Base-by-base conservation (phyloP, 2,797 vertebrate species). In the Furcifer pardalis region DNA sequence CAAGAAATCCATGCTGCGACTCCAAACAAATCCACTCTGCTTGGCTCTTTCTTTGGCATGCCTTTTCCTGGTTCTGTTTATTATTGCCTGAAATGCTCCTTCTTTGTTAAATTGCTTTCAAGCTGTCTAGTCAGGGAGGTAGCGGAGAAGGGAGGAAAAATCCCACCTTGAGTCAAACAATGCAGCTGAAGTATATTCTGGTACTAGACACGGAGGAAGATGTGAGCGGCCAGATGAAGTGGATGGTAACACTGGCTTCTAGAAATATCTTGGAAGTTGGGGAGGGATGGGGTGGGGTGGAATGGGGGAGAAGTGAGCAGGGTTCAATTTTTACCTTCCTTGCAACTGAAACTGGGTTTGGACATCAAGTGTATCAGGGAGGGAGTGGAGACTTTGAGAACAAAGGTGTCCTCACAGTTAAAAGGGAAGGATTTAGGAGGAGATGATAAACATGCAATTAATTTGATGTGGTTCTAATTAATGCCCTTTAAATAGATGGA, bases 381-480 rank as follows among this genome's bases (percentile, higher is more conserved):
- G 72, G 19, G 76, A n/a, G 40, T 77, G 49, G 74, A 86, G 52
- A 5, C 77, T 86, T 91, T 84, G 86, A 78, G 68, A 71, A 72
- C 25, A 77, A 17, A 46, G n/a, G 79, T 89, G 44, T 63, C 37
- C 92, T 92, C 87, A 77, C 86, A 91, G 84, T 82, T 83, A 63
- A 87, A 6, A 84, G 86, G 85, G 85, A 74, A 90, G 85, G 90
- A 87, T 87, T 84, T 84, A 81, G 81, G 89, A 89, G 60, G 86
- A 85, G 40, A 25, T 68, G 72, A 76, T 92, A 83, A 93, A 81
- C 84, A 90, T 85, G 81, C 77, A 62, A 40, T 63, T 88, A 87
- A 83, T 85, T 89, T 90, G 88, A 94, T 93, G 93, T 91, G 93
- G 88, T 73, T 91, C 88, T 89, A 77, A 89, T 93, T 69, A 91